Conservation (phyloP, 2,888 invertebrate genomes). For the Sarcophaga subvicina region DNA sequence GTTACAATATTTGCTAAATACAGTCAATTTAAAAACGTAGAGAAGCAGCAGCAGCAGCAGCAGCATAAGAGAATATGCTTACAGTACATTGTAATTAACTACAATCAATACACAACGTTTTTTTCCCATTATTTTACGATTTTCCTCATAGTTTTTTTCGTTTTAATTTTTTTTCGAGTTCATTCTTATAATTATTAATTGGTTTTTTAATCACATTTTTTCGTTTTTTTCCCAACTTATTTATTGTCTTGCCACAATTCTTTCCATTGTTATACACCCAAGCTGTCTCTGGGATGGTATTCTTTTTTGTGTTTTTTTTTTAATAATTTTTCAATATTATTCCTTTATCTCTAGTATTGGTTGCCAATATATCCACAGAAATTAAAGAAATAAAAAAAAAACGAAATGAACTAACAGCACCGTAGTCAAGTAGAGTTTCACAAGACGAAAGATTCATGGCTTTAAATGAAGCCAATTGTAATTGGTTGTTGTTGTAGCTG, state of each 20-base stretch:
- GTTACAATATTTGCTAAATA: too few species aligned
- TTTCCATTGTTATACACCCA: constrained; percentile 28
- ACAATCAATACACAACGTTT: constrained; percentile 26
- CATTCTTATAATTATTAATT: constrained; percentile 65
- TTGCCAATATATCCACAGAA: constrained; percentile 42
- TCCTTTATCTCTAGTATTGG: constrained; percentile 43
- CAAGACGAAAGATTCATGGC: constrained; percentile 15
- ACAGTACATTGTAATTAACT: constrained; percentile 57
- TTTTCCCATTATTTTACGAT: not conserved
- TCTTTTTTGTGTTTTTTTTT: constrained; percentile 3
- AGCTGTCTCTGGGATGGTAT: not conserved
- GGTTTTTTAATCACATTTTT: constrained; percentile 21
- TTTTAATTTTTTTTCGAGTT: constrained; percentile 16
- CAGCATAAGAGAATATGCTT: not conserved
- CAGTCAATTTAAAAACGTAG: too few species aligned
- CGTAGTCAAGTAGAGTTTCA: not conserved
- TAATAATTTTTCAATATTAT: constrained; percentile 45
- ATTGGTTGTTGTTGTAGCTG: not conserved
- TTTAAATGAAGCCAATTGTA: constrained; percentile 34
- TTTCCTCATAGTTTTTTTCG: not conserved
- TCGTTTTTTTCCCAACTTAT: constrained; percentile 37
- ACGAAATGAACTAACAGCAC: not conserved
- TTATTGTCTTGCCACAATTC: constrained; percentile 40
- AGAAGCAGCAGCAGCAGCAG: too few species aligned
- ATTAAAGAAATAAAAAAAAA: constrained; percentile 3